These are phyloP conservation scores for Bubalus kerabau DNA, from an alignment of 2,113 vertebrate genomes.

Conservation along the genomic window DNA sequence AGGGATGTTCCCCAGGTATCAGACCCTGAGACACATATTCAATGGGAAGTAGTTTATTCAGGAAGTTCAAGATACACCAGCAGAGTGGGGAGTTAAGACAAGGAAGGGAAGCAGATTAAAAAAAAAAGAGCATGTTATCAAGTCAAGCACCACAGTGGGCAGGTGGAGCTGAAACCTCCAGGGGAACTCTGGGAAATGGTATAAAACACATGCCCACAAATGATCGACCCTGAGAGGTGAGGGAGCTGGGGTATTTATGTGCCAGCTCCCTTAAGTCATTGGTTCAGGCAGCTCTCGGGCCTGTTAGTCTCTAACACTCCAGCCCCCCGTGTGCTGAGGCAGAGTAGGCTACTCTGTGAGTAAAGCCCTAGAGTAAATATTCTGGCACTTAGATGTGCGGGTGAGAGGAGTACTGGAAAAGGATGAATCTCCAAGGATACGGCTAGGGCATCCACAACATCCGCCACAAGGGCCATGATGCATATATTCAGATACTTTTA, in stretches of 20 bases:
- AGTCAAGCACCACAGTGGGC: rapidly evolving
- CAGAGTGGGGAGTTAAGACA: background rate
- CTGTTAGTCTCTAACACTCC: background rate
- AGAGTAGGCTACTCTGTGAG: background rate
- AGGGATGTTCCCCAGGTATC: background rate
- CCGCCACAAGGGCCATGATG: background rate
- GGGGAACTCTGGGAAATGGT: background rate
- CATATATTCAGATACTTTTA: background rate
- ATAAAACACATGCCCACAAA: background rate
- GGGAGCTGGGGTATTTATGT: background rate
- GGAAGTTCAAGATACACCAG: background rate
- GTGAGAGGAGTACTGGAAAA: background rate
- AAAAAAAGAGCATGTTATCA: background rate
- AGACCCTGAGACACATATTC: background rate
- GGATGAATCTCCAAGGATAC: background rate
- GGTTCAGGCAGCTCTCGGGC: background rate
- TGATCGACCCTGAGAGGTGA: background rate
- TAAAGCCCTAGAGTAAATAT: background rate
- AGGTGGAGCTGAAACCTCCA: background rate
- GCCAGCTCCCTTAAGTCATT: background rate
- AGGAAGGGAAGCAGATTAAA: background rate
- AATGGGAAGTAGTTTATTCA: background rate
- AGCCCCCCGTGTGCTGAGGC: background rate
- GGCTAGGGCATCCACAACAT: background rate
- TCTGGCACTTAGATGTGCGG: background rate